A percentile compares a stretch with the other conserved stretches of the same genome.
Conservation (phyloP, 2,888 invertebrate species). For the Galerucella calmariensis region DNA sequence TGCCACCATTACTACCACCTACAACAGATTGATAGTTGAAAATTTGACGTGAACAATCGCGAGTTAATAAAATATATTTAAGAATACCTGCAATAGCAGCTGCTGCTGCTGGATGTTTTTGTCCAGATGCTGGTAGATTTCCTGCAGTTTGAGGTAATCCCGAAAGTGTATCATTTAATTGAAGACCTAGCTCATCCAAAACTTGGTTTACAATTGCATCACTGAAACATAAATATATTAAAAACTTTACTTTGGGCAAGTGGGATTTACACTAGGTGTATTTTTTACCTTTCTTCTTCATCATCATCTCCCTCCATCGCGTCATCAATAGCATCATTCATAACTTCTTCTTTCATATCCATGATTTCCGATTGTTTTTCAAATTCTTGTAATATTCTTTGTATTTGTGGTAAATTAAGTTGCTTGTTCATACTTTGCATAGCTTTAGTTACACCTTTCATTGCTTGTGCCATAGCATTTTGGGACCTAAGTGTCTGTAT, state of each 20-base stretch:
- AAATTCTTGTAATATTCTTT: slow-evolving; percentile 96
- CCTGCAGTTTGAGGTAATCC: slow-evolving; percentile 82
- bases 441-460: slow-evolving; percentile 98
- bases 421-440: slow-evolving; percentile 99
- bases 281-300: slow-evolving; percentile 89
- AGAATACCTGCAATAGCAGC: slow-evolving; percentile 62
- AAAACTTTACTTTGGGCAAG: background rate
- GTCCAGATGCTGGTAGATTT: slow-evolving; percentile 68
- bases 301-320: slow-evolving; percentile 99
- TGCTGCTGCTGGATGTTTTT: slow-evolving; percentile 74
- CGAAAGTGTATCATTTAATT: slow-evolving; percentile 91
- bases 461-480: slow-evolving; percentile 99
- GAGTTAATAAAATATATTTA: too few relatives aligned
- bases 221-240: slow-evolving; percentile 68
- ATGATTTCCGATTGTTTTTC: slow-evolving; percentile 99
- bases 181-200: slow-evolving; percentile 95
- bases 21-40: background rate
- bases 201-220: slow-evolving; percentile 96
- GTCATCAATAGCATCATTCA: slow-evolving; percentile 99
- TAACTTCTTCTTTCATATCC: slow-evolving; percentile 99
- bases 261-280: background rate
- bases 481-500: slow-evolving; percentile 98
- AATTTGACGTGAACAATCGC: background rate
- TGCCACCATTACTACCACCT: slow-evolving; percentile 59
- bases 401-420: slow-evolving; percentile 98